Evolutionary conservation across 2,888 invertebrate species (phyloP).

Genomic region (Gasteruption jaculator): DNA sequence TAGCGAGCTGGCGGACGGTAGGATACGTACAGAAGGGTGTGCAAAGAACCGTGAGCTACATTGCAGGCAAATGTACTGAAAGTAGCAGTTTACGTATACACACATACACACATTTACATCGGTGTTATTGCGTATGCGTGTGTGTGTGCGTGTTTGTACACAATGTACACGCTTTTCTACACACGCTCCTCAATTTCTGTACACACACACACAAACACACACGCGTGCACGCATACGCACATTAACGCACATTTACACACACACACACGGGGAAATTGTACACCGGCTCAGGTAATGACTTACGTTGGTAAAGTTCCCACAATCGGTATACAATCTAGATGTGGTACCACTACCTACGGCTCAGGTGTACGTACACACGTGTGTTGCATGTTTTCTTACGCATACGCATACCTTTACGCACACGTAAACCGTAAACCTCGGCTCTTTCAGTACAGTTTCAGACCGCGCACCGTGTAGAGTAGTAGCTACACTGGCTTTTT

Average conservation of each 20-base stretch:
- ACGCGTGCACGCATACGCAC: neutral
- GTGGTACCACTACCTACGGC: conserved; percentile 18
- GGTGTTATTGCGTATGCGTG: conserved; percentile 11
- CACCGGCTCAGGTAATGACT: no score
- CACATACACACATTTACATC: conserved; percentile 19
- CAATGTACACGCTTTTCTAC: neutral
- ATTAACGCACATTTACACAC: no score
- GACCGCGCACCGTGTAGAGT: conserved; percentile 38
- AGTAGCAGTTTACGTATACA: neutral
- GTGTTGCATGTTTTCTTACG: conserved; percentile 16
- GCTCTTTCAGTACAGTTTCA: conserved; percentile 39
- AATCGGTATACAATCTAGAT: conserved; percentile 27
- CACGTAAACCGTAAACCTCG: conserved; percentile 24
- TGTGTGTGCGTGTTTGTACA: conserved; percentile 5
- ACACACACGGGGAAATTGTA: no score
- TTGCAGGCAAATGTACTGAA: conserved; percentile 17
- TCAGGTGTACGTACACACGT: conserved; percentile 29
- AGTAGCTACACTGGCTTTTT: conserved; percentile 7
- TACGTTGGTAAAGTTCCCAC: conserved; percentile 26
- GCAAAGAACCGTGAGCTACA: conserved; percentile 33
- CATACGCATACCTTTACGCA: conserved; percentile 20
- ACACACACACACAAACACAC: conserved; percentile 10
- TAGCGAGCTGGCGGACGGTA: conserved; percentile 16
- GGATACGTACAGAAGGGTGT: conserved; percentile 29
- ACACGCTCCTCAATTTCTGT: conserved; percentile 5